A percentile compares a stretch with the other conserved stretches of the same genome.
phyloP scores from a whole-genome alignment of 2,113 vertebrate species.

The Acanthochromis polyacanthus region DNA sequence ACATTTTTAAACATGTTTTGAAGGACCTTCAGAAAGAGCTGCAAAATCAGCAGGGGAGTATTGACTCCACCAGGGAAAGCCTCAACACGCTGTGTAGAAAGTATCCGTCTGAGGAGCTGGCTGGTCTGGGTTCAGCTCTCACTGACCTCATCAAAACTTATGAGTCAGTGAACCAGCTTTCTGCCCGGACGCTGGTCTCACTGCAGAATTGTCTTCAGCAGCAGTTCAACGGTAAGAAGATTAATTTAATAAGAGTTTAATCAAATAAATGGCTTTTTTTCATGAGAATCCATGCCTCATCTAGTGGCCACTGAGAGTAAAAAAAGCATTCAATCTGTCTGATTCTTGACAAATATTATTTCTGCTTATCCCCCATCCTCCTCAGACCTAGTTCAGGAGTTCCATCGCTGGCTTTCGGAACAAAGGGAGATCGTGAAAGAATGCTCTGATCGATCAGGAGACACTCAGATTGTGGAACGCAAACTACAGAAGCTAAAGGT shows the following conservation, averaged over 20 bases:
- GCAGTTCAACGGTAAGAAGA: conserved; percentile 89
- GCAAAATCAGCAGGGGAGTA: conserved; percentile 90
- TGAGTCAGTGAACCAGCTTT: conserved; percentile 91
- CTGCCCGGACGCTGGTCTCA: conserved; percentile 86
- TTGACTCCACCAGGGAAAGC: conserved; percentile 89
- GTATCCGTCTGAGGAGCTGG: conserved; percentile 91
- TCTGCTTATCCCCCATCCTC: neutral
- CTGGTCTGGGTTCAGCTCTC: conserved; percentile 87
- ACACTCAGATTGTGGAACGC: conserved; percentile 90
- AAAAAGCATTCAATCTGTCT: neutral
- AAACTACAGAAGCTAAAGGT: conserved; percentile 95
- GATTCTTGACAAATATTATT: neutral
- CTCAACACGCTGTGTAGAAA: conserved; percentile 94
- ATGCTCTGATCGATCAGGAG: conserved; percentile 91
- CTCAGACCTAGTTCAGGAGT: conserved; percentile 91
- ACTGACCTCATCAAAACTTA: conserved; percentile 92
- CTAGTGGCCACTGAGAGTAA: neutral
- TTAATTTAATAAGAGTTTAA: neutral
- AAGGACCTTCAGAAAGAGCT: conserved; percentile 95
- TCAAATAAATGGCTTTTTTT: neutral
- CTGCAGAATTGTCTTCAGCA: conserved; percentile 92
- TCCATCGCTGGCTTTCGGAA: conserved; percentile 92
- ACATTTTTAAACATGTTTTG: conserved; percentile 15
- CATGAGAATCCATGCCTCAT: neutral
- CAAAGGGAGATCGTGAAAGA: conserved; percentile 89